These are phyloP conservation scores for Leucoraja erinaceus DNA, from an alignment of 2,113 vertebrate genomes.

Conservation along the genomic window DNA sequence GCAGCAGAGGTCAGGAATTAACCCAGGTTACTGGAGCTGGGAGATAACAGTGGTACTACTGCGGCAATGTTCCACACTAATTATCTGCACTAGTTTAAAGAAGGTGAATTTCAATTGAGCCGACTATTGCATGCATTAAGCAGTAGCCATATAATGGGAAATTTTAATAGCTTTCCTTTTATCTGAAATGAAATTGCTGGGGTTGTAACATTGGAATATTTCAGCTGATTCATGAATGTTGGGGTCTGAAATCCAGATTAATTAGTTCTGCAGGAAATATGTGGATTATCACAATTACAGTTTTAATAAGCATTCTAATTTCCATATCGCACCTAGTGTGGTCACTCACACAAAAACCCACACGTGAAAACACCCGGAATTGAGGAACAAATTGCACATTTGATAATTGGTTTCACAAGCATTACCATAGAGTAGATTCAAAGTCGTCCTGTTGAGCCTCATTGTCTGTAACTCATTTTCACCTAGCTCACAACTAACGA, in stretches of 20 bases:
- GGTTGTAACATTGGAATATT: neutral
- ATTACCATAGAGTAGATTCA: neutral
- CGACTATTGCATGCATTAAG: neutral
- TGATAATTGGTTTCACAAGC: neutral
- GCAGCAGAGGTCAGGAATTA: too few species aligned
- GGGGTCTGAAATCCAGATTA: neutral
- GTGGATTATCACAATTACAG: neutral
- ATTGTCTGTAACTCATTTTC: too few species aligned
- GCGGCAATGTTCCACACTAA: too few species aligned
- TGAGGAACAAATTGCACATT: neutral
- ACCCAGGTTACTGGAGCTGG: too few species aligned
- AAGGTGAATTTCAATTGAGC: neutral
- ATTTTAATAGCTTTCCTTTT: neutral
- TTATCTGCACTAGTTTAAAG: neutral
- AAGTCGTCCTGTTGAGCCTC: too few species aligned
- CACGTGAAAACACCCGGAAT: neutral
- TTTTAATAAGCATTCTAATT: neutral
- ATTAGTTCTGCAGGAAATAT: neutral
- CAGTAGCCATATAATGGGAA: neutral
- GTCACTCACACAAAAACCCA: neutral
- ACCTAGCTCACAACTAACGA: too few species aligned
- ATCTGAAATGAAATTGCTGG: neutral
- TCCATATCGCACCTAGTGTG: neutral
- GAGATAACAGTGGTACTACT: too few species aligned
- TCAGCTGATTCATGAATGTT: neutral